Evolutionary conservation across 2,797 vertebrate species (phyloP).

Genomic region (Malurus splendens): DNA sequence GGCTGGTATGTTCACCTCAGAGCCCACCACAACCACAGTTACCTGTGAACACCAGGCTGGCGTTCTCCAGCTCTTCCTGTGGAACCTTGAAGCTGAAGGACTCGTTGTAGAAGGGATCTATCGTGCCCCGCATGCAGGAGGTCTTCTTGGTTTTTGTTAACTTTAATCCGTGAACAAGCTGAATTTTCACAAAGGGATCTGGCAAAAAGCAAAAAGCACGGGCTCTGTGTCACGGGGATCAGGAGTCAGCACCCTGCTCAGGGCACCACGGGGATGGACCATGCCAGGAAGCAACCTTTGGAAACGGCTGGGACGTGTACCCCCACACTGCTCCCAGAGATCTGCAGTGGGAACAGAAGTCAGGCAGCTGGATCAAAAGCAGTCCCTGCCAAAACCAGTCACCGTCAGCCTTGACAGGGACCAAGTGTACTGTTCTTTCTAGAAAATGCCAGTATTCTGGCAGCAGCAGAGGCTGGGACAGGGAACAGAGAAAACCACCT

Average conservation of each 20-base stretch:
- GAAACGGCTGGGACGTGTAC: background rate
- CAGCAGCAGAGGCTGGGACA: background rate
- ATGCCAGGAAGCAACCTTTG: background rate
- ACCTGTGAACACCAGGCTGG: conserved; percentile 89
- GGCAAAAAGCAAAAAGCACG: conserved; percentile 12
- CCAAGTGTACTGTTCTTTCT: background rate
- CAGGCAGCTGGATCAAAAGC: background rate
- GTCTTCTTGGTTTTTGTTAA: conserved; percentile 88
- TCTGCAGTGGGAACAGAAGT: background rate
- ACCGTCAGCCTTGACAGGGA: background rate
- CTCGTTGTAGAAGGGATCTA: conserved; percentile 87
- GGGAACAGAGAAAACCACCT: background rate
- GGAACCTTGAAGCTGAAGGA: conserved; percentile 88
- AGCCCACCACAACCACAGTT: background rate
- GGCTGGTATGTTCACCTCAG: background rate
- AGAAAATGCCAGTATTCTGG: background rate
- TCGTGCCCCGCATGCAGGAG: conserved; percentile 84
- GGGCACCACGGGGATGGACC: background rate
- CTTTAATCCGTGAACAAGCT: conserved; percentile 86
- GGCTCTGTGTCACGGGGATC: fast-evolving
- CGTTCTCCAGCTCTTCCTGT: conserved; percentile 82
- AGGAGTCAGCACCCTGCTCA: fast-evolving
- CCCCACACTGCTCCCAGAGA: fast-evolving
- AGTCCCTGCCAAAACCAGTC: background rate
- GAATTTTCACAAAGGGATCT: conserved; percentile 90